Percentiles rank a stretch among this genome's conserved stretches.
These are phyloP conservation scores for Karalla daura DNA, from an alignment of 2,797 vertebrate genomes.

Conservation along the genomic window DNA sequence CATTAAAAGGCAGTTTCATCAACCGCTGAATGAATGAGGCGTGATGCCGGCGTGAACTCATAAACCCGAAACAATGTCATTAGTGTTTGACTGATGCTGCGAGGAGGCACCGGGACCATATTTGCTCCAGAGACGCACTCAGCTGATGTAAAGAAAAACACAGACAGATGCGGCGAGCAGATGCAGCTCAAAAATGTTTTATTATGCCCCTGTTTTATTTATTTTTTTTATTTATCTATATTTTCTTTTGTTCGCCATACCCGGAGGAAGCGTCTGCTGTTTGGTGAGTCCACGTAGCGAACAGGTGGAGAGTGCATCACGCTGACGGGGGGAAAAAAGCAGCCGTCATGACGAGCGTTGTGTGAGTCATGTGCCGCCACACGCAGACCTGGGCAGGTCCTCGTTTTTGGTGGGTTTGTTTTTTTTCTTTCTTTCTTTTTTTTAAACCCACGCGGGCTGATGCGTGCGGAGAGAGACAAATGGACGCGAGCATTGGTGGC, in stretches of 20 bases:
- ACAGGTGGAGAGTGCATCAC: background rate
- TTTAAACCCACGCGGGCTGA: slow-evolving; percentile 10
- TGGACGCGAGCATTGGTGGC: slow-evolving; percentile 20
- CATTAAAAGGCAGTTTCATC: slow-evolving; percentile 8
- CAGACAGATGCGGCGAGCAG: background rate
- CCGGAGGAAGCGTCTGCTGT: slow-evolving; percentile 14
- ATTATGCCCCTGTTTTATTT: background rate
- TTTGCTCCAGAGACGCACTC: background rate
- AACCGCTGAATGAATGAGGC: background rate
- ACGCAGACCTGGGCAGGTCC: slow-evolving; percentile 29
- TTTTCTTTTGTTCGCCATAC: no score
- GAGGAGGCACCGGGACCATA: background rate
- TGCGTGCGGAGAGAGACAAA: slow-evolving; percentile 29
- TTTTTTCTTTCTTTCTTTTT: no score
- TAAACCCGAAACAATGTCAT: background rate
- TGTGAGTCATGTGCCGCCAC: slow-evolving; percentile 44
- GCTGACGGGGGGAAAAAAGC: slow-evolving; percentile 25
- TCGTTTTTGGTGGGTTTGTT: no score
- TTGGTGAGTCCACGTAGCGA: background rate
- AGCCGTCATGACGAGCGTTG: slow-evolving; percentile 39
- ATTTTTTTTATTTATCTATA: no score
- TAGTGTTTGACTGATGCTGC: background rate
- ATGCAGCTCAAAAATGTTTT: background rate
- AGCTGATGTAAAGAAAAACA: background rate
- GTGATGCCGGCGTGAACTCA: background rate